These are phyloP conservation scores for Drosophila nigricruria DNA, from an alignment of 2,888 invertebrate genomes.

Conservation along the genomic window DNA sequence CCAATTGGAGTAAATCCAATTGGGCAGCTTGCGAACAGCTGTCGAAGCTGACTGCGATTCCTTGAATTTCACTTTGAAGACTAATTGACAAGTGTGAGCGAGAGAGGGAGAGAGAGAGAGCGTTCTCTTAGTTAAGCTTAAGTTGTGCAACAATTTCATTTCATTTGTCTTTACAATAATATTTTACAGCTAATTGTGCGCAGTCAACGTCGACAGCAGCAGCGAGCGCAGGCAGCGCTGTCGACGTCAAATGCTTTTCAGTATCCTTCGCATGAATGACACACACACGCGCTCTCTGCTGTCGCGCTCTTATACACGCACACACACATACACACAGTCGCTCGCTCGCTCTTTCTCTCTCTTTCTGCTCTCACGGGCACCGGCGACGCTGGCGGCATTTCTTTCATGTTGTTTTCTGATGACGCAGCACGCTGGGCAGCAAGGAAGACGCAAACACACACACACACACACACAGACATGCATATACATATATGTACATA, in stretches of 20 bases:
- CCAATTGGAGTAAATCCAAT: slow-evolving; percentile 10
- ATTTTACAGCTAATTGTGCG: slow-evolving; percentile 52
- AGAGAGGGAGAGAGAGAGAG: background rate
- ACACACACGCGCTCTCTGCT: slow-evolving; percentile 9
- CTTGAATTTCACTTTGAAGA: slow-evolving; percentile 54
- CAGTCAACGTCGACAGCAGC: slow-evolving; percentile 22
- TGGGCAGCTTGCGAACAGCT: slow-evolving; percentile 55
- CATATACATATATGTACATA: background rate
- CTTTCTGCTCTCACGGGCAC: slow-evolving; percentile 29
- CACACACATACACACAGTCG: no score
- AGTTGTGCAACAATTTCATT: slow-evolving; percentile 76
- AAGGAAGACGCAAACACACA: slow-evolving; percentile 21
- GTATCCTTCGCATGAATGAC: slow-evolving; percentile 75
- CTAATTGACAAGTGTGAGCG: slow-evolving; percentile 64
- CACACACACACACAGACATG: slow-evolving; percentile 4
- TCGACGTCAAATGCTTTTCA: slow-evolving; percentile 39
- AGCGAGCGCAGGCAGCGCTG: slow-evolving; percentile 27
- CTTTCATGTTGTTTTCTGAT: slow-evolving; percentile 64
- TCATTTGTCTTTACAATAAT: slow-evolving; percentile 51
- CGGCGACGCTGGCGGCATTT: slow-evolving; percentile 67
- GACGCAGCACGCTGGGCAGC: slow-evolving; percentile 60
- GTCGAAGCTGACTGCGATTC: slow-evolving; percentile 48
- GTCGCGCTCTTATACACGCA: slow-evolving; percentile 11
- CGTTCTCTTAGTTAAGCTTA: slow-evolving; percentile 33
- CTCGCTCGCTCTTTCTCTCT: background rate